Base-by-base conservation (phyloP, 1,140 invertebrate genomes). In the Telenomus remus region DNA sequence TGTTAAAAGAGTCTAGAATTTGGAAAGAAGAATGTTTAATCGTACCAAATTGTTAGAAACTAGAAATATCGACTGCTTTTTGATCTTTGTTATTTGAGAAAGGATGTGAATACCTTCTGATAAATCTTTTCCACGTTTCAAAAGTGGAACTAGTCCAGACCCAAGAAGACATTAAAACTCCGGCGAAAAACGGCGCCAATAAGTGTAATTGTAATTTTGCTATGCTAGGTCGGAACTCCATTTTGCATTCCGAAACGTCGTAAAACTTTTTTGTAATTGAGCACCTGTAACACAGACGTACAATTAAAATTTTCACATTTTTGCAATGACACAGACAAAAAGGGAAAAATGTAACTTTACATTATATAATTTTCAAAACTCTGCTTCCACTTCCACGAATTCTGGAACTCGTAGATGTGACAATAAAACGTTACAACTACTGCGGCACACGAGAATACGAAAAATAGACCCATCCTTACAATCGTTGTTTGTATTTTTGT, bases 141-240 rank as follows among this genome's bases (percentile, higher is more conserved):
- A 95, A 82, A 0, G 95, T 95, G 14, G 94, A 93, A 37, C 91
- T 90, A 27, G 95, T 97, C 95, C 95, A 97, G 15, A 95, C 94
- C 95, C 95, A 98, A 2, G 94, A 95, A 4, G 95, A 95, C 93
- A 97, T 96, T n/a, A 95, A 89, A 61, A 96, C 91, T 27, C 95
- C 95, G 47, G 92, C 91, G 56, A 92, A 92, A 87, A 97, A 97
- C 33, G 95, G 90, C 46, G 94, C 91, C 47, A 97, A 82, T 65
- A 97, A 86, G 82, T 96, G 94, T 43, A 96, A 82, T 81, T 96
- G 93, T 59, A 96, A 85, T 78, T 95, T 92, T 4, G 92, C 92
- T 15, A 96, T 90, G 81, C 94, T 97, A 0, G 96, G 96, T 13
- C 93, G 89, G 37, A 89, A 86, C 61, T 91, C 90, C 54, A 92